These are phyloP conservation scores for Hylaeus anthracinus DNA, from an alignment of 1,140 invertebrate genomes.

Conservation along the genomic window DNA sequence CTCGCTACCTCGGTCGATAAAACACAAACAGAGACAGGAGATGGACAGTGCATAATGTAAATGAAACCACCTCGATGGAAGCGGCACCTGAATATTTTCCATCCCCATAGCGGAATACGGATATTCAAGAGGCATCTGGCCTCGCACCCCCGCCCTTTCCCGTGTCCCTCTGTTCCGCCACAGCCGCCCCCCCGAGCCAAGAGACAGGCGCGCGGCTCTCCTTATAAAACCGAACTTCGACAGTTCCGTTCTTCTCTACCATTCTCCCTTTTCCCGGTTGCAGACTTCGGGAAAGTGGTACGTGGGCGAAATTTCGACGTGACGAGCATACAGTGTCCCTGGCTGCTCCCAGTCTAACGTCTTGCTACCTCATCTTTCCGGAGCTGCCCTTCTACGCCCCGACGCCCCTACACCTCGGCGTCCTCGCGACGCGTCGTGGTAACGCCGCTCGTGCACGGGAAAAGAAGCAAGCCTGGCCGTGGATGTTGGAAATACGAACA, in stretches of 20 bases:
- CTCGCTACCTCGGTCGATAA: constrained; percentile 24
- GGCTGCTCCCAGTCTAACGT: constrained; percentile 15
- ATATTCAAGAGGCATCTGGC: constrained; percentile 65
- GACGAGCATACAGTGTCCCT: constrained; percentile 63
- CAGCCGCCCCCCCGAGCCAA: background rate
- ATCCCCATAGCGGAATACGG: constrained; percentile 64
- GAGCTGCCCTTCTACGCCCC: background rate
- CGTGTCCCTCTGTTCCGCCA: background rate
- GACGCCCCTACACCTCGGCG: too few species aligned
- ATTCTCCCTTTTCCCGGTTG: constrained; percentile 59
- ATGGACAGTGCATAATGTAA: constrained; percentile 65
- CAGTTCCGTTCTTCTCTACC: constrained; percentile 59
- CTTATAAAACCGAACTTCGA: constrained; percentile 69
- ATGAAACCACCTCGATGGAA: constrained; percentile 52
- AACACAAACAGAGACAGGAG: constrained; percentile 47
- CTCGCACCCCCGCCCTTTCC: background rate
- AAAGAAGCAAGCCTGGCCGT: background rate
- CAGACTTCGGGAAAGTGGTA: constrained; percentile 69
- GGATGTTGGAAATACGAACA: background rate
- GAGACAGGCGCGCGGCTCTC: constrained; percentile 33
- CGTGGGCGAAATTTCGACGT: constrained; percentile 68
- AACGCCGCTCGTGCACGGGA: background rate
- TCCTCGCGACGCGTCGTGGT: too few species aligned
- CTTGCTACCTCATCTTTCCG: constrained; percentile 40
- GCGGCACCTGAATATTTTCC: constrained; percentile 63